Evolutionary conservation across 2,797 vertebrate species (phyloP).

Genomic region (Alosa sapidissima): DNA sequence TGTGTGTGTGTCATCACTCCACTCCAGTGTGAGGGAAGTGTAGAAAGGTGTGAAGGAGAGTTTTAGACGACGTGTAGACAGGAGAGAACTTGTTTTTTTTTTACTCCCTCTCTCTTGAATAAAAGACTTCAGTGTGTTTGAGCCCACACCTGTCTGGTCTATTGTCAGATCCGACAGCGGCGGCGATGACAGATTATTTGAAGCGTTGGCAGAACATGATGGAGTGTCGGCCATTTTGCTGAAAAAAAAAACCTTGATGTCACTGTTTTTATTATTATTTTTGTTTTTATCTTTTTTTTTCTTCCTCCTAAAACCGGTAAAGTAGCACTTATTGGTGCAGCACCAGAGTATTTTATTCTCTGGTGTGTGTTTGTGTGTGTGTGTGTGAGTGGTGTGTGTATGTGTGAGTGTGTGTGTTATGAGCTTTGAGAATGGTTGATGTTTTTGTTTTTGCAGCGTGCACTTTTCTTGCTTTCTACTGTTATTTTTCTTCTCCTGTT

Average conservation of each 20-base stretch:
- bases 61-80: not conserved
- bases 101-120: slow-evolving; percentile 29
- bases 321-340: not conserved
- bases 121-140: not conserved
- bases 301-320: not conserved
- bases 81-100: not conserved
- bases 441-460: slow-evolving; percentile 49
- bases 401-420: slow-evolving; percentile 3
- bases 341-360: not conserved
- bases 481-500: not conserved
- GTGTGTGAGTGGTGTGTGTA: not conserved
- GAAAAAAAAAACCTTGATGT: slow-evolving; percentile 10
- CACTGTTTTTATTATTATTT: not conserved
- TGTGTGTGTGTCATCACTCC: not conserved
- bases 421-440: not conserved
- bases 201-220: not conserved
- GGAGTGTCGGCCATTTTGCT: not conserved
- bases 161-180: not conserved
- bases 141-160: not conserved
- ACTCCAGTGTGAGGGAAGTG: not conserved
- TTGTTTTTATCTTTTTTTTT: not conserved
- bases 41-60: not conserved
- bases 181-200: slow-evolving; percentile 25
- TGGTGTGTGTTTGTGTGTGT: too few species aligned
- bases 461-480: slow-evolving; percentile 38